phyloP scores from a whole-genome alignment of 2,113 vertebrate species.

The Manacus vitellinus region DNA sequence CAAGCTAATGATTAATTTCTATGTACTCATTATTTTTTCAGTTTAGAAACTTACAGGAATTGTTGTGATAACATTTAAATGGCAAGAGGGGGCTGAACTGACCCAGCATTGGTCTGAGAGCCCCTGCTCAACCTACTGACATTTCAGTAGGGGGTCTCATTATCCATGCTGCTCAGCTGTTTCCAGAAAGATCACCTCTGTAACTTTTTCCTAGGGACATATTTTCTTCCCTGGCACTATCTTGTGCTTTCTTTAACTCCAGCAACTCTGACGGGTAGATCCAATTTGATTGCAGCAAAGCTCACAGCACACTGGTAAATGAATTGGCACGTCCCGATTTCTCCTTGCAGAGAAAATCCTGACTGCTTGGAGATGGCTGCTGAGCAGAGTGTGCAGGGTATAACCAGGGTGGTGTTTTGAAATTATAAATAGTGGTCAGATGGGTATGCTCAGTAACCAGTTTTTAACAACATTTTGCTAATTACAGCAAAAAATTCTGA shows the following conservation, averaged over 20 bases:
- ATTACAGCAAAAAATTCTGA: neutral
- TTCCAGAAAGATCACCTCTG: neutral
- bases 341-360: slow-evolving; percentile 1
- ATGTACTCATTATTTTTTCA: slow-evolving; percentile 38
- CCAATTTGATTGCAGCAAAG: neutral
- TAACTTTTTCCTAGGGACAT: slow-evolving; percentile 6
- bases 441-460: neutral
- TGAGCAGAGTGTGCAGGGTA: neutral
- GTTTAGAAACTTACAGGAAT: neutral
- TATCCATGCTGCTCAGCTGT: neutral
- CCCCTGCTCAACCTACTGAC: neutral
- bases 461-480: slow-evolving; percentile 38
- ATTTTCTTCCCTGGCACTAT: slow-evolving; percentile 24
- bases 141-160: neutral
- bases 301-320: neutral
- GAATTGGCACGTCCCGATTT: neutral
- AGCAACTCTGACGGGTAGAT: neutral
- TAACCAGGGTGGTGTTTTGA: neutral
- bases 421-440: neutral
- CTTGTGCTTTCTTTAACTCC: neutral
- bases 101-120: neutral
- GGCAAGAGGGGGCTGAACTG: slow-evolving; percentile 41
- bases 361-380: neutral
- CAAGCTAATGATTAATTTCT: slow-evolving; percentile 26
- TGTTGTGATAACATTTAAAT: slow-evolving; percentile 58